Percentiles rank a stretch among this genome's conserved stretches.
Evolutionary conservation across 2,797 vertebrate genomes (phyloP).

Genomic region (Fistularia commersonii): DNA sequence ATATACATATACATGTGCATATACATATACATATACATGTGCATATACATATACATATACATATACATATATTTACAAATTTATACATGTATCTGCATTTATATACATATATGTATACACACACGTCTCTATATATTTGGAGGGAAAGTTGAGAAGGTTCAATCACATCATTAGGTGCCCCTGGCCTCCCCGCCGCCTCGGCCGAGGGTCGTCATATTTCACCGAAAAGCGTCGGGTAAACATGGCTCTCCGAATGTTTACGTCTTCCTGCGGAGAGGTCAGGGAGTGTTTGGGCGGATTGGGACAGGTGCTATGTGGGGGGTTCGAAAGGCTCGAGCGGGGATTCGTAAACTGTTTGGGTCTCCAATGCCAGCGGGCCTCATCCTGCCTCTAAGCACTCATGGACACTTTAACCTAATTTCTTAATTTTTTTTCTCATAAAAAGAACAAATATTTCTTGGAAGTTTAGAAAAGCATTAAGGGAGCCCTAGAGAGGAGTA

Average conservation of each 20-base stretch:
- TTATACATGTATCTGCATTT: too few relatives aligned
- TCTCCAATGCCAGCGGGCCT: conserved; percentile 35
- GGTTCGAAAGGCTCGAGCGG: conserved; percentile 60
- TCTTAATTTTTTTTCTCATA: conserved; percentile 32
- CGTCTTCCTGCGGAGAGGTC: conserved; percentile 55
- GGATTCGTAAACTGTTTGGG: conserved; percentile 69
- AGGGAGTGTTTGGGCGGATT: conserved; percentile 65
- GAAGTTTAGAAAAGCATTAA: neutral
- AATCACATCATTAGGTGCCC: conserved; percentile 18
- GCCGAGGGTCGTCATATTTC: neutral
- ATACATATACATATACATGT: too few relatives aligned
- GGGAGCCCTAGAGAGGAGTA: neutral
- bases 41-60: too few relatives aligned
- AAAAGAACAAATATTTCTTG: conserved; percentile 48
- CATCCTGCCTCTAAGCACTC: conserved; percentile 15
- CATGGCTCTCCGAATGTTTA: conserved; percentile 68
- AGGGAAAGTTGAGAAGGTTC: conserved; percentile 41
- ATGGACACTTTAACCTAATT: conserved; percentile 4
- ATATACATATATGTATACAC: too few relatives aligned
- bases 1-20: too few relatives aligned
- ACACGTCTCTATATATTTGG: conserved; percentile 9
- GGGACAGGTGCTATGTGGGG: conserved; percentile 68
- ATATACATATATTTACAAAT: too few relatives aligned
- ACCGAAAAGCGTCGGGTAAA: conserved; percentile 45
- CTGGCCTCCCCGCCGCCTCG: neutral